Evolutionary conservation across 1,140 invertebrate species (phyloP).

Genomic region (Drosophila bipectinata): DNA sequence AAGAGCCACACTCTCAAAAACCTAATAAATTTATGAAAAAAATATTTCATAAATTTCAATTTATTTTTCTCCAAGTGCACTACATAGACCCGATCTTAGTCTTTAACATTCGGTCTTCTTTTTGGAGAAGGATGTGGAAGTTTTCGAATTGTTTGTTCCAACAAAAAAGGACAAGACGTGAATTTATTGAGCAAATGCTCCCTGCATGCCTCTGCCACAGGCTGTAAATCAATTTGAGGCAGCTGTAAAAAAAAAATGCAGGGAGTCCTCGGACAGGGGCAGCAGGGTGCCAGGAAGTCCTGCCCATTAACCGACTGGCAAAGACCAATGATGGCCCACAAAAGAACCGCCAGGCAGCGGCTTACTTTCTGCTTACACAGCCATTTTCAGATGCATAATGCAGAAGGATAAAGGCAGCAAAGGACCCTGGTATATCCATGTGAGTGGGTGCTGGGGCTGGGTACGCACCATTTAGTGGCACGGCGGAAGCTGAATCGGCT

Average conservation of each 20-base stretch:
- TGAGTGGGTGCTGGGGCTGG: constrained; percentile 31
- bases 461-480: constrained; percentile 60
- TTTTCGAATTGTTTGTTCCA: constrained; percentile 51
- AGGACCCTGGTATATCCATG: constrained; percentile 18
- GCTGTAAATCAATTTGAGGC: constrained; percentile 72
- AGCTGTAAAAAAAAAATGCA: constrained; percentile 40
- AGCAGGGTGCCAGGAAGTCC: not conserved
- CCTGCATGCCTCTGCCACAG: constrained; percentile 22
- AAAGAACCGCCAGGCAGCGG: constrained; percentile 44
- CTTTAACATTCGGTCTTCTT: constrained; percentile 12
- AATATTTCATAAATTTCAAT: not conserved
- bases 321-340: constrained; percentile 61
- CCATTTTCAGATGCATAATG: constrained; percentile 76
- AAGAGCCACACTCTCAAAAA: constrained; percentile 12
- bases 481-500: constrained; percentile 40
- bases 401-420: constrained; percentile 22
- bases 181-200: constrained; percentile 59
- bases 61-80: not conserved
- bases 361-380: constrained; percentile 71
- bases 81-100: constrained; percentile 11
- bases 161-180: constrained; percentile 30
- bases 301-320: constrained; percentile 52
- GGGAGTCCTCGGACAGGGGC: not conserved
- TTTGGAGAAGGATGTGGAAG: constrained; percentile 11
- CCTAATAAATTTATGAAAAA: not conserved